Evolutionary conservation across 2,888 invertebrate genomes (phyloP).

Genomic region (Phortica magna): DNA sequence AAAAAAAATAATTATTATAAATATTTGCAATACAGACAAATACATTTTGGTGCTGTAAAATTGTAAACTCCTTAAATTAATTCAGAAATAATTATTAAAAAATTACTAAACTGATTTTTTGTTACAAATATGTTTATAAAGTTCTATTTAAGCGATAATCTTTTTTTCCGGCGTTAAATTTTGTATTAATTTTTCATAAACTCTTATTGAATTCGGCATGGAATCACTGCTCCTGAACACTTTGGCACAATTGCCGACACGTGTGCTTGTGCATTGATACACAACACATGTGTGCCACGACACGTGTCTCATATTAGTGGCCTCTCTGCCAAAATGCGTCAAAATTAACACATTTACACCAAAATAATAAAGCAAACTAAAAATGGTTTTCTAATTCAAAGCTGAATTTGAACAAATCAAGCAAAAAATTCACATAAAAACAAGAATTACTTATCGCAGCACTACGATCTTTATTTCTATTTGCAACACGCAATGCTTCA

Average conservation of each 20-base stretch:
- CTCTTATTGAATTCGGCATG: too few relatives aligned
- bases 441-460: conserved; percentile 59
- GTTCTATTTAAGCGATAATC: too few relatives aligned
- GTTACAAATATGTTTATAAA: too few relatives aligned
- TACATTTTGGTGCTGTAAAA: neutral
- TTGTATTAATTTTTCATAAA: too few relatives aligned
- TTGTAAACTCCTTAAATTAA: too few relatives aligned
- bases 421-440: conserved; percentile 63
- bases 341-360: conserved; percentile 51
- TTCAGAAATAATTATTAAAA: too few relatives aligned
- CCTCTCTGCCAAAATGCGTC: neutral
- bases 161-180: too few relatives aligned
- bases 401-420: conserved; percentile 67
- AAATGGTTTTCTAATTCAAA: conserved; percentile 38
- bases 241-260: conserved; percentile 50
- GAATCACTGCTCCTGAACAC: neutral
- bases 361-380: neutral
- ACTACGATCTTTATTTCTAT: conserved; percentile 48
- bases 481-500: neutral
- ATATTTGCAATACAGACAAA: neutral
- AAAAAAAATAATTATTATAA: too few relatives aligned
- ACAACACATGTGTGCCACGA: neutral
- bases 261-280: conserved; percentile 46
- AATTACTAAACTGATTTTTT: too few relatives aligned
- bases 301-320: conserved; percentile 42